A percentile compares a stretch with the other conserved stretches of the same genome.
These are phyloP conservation scores for Phortica okadai DNA, from an alignment of 2,888 invertebrate genomes.

Conservation along the genomic window DNA sequence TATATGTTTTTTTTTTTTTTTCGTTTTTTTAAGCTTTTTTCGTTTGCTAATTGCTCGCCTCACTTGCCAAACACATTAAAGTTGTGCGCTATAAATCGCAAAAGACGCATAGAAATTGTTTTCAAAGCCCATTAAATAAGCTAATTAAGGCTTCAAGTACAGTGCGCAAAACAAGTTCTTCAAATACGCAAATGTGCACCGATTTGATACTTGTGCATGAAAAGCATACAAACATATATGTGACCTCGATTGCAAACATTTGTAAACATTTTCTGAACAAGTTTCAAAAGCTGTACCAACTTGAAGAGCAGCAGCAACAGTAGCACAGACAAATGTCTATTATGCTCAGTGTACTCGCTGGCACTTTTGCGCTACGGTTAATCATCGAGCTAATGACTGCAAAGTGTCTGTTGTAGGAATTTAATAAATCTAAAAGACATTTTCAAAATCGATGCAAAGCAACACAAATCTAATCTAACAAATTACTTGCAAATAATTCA, in stretches of 20 bases:
- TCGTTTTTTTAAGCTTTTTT: neutral
- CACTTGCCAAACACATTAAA: slow-evolving; percentile 1
- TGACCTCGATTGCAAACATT: too few relatives aligned
- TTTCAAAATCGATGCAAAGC: slow-evolving; percentile 7
- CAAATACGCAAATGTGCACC: neutral
- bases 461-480: slow-evolving; percentile 48
- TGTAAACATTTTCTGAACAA: too few relatives aligned
- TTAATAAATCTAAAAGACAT: slow-evolving; percentile 15
- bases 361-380: neutral
- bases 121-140: slow-evolving; percentile 20
- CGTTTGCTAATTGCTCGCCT: neutral
- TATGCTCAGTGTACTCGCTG: neutral
- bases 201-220: neutral
- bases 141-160: slow-evolving; percentile 4
- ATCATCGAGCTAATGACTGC: slow-evolving; percentile 5
- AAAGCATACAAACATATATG: neutral
- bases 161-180: neutral
- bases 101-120: neutral
- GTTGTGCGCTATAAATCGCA: slow-evolving; percentile 1
- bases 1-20: neutral
- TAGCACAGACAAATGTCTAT: neutral
- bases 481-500: slow-evolving; percentile 71
- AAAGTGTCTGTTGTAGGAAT: neutral
- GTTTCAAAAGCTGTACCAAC: too few relatives aligned
- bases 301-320: too few relatives aligned